Evolutionary conservation across 1,140 invertebrate genomes (phyloP).

Genomic region (Harpegnathos saltator): DNA sequence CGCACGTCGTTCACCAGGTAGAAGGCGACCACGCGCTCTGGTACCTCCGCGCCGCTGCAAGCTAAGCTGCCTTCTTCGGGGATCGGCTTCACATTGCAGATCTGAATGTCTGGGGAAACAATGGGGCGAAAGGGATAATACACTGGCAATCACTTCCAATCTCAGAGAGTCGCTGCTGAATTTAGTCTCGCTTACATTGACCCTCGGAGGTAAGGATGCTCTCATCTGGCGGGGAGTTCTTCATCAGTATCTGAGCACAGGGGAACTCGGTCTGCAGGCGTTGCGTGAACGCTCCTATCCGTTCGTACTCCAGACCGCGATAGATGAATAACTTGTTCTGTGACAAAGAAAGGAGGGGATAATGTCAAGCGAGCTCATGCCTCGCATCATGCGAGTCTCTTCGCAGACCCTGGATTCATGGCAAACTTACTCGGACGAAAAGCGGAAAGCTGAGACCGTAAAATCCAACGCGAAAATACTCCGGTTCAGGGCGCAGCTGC

Average conservation of each 20-base stretch:
- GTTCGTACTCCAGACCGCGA: constrained; percentile 97
- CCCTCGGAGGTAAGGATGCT: constrained; percentile 93
- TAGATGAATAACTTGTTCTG: constrained; percentile 99
- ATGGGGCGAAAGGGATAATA: neutral
- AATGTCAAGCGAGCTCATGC: constrained; percentile 6
- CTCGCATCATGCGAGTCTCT: neutral
- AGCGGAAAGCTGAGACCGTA: constrained; percentile 97
- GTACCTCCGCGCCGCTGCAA: constrained; percentile 89
- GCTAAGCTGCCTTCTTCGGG: constrained; percentile 88
- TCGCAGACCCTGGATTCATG: neutral
- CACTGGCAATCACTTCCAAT: neutral
- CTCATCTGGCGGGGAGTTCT: constrained; percentile 95
- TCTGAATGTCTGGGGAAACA: constrained; percentile 93
- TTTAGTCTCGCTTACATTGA: constrained; percentile 89
- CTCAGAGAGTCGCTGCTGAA: constrained; percentile 10
- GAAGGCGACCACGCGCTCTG: constrained; percentile 95
- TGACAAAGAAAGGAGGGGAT: constrained; percentile 75
- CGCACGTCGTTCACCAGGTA: constrained; percentile 97
- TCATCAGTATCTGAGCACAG: constrained; percentile 95
- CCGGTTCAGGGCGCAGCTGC: constrained; percentile 94
- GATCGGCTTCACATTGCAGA: constrained; percentile 97
- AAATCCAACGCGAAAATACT: constrained; percentile 98
- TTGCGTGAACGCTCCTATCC: constrained; percentile 97
- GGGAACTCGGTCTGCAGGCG: constrained; percentile 97
- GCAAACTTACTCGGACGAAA: constrained; percentile 93